Conservation (phyloP, 2,113 vertebrate genomes). For the Tragelaphus scriptus region DNA sequence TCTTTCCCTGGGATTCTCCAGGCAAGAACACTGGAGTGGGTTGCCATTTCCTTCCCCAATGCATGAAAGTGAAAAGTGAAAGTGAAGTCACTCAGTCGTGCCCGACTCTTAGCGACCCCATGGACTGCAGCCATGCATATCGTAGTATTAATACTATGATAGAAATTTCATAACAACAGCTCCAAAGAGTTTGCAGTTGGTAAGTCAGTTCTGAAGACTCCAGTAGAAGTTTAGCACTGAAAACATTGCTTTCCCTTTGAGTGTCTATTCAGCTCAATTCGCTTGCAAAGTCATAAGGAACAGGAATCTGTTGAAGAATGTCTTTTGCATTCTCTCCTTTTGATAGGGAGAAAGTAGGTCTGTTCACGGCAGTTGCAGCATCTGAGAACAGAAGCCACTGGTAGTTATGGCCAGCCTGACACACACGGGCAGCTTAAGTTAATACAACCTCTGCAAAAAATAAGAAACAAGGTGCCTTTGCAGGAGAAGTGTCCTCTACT, state of each 20-base stretch:
- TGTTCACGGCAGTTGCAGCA: background rate
- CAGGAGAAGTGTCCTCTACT: background rate
- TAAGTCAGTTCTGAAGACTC: background rate
- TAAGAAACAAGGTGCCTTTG: background rate
- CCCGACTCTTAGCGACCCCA: too few relatives aligned
- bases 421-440: background rate
- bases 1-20: too few relatives aligned
- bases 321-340: background rate
- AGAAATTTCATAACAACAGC: background rate
- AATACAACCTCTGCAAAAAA: background rate
- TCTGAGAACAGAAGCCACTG: background rate
- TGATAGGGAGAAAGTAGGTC: background rate
- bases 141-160: background rate
- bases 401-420: background rate
- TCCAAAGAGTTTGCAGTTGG: background rate
- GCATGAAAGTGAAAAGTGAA: too few relatives aligned
- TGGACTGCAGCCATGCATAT: too few relatives aligned
- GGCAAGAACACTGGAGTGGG: too few relatives aligned
- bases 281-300: background rate
- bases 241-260: background rate
- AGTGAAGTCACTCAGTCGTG: too few relatives aligned
- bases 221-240: background rate
- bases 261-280: background rate
- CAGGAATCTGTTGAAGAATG: background rate
- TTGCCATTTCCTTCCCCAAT: too few relatives aligned